Evolutionary conservation across 2,888 invertebrate species (phyloP).

Genomic region (Diploptera punctata): DNA sequence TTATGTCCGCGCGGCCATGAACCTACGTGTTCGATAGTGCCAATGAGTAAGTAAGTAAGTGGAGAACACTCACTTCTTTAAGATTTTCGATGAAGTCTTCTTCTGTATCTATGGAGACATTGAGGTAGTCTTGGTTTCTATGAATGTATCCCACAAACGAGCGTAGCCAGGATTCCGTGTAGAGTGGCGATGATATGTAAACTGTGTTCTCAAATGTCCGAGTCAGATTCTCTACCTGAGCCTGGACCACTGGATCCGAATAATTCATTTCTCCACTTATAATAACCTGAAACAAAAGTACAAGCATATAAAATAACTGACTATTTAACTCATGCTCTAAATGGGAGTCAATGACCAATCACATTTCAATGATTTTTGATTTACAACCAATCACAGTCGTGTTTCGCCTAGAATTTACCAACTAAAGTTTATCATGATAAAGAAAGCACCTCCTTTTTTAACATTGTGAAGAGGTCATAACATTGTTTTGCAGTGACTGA

Average conservation of each 20-base stretch:
- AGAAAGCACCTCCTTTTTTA: too few relatives aligned
- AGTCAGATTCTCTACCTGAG: slow-evolving; percentile 80
- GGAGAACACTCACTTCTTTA: slow-evolving; percentile 65
- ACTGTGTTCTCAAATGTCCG: slow-evolving; percentile 78
- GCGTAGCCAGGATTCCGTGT: slow-evolving; percentile 89
- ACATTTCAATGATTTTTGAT: too few relatives aligned
- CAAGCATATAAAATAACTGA: background rate
- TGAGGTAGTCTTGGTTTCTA: slow-evolving; percentile 76
- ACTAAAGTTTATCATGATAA: too few relatives aligned
- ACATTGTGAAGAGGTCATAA: too few relatives aligned
- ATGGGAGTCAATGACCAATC: too few relatives aligned
- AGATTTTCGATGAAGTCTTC: slow-evolving; percentile 74
- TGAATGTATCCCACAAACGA: slow-evolving; percentile 80
- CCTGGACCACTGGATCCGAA: slow-evolving; percentile 76
- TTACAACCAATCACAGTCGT: too few relatives aligned
- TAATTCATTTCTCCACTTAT: slow-evolving; percentile 82
- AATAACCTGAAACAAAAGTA: slow-evolving; percentile 68
- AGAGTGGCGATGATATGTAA: slow-evolving; percentile 74
- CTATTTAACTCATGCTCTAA: too few relatives aligned
- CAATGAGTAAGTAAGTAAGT: too few relatives aligned
- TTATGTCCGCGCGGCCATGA: too few relatives aligned
- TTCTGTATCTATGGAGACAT: slow-evolving; percentile 77
- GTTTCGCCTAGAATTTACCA: too few relatives aligned
- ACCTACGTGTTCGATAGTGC: too few relatives aligned
- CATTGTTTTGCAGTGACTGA: too few relatives aligned